phyloP scores from a whole-genome alignment of 2,113 vertebrate species.

The Cheirogaleus medius region DNA sequence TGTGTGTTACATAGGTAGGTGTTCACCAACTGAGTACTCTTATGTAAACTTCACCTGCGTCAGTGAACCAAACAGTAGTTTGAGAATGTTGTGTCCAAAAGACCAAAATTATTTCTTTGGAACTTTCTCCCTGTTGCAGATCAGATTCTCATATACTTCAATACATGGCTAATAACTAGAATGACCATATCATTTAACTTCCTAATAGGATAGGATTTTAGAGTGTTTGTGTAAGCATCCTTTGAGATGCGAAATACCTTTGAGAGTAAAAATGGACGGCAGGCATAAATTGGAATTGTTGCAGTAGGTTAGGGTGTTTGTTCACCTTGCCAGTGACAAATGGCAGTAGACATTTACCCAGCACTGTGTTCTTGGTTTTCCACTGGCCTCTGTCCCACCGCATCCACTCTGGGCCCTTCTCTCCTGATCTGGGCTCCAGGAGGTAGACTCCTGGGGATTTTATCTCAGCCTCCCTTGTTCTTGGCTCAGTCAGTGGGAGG shows the following conservation, averaged over 20 bases:
- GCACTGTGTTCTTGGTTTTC: not conserved
- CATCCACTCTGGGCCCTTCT: too few species aligned
- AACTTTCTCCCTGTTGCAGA: not conserved
- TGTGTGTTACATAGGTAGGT: rapidly evolving
- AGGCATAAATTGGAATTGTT: not conserved
- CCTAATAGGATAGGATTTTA: not conserved
- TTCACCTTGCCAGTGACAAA: too few species aligned
- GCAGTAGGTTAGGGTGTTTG: not conserved
- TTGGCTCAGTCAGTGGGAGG: not conserved
- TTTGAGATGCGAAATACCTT: not conserved
- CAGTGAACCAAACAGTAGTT: not conserved
- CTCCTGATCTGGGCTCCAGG: not conserved
- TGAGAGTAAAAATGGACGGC: not conserved
- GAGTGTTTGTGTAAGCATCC: not conserved
- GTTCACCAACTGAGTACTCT: too few species aligned
- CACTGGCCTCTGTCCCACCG: rapidly evolving
- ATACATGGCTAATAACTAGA: not conserved
- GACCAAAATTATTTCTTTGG: not conserved
- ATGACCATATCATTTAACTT: not conserved
- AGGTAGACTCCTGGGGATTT: too few species aligned
- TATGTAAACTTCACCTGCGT: not conserved
- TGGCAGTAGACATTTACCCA: rapidly evolving
- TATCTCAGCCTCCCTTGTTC: not conserved
- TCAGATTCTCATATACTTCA: not conserved
- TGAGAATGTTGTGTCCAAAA: not conserved